Conservation (phyloP, 1,140 invertebrate genomes). For the Branchinecta lindahli region DNA sequence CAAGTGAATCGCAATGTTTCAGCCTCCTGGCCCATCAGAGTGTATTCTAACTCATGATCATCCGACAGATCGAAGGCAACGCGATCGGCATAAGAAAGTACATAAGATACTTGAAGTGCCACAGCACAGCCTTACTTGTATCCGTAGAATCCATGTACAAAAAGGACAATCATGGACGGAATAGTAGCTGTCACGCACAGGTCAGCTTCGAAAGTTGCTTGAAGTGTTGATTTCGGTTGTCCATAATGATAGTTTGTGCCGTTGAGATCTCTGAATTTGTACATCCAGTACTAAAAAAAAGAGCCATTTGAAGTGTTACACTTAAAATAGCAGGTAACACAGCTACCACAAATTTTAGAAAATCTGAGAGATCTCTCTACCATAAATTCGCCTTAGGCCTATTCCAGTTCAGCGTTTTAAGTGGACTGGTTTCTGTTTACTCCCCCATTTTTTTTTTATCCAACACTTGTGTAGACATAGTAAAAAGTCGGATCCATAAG, state of each 20-base stretch:
- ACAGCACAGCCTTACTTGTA: background rate
- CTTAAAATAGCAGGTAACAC: background rate
- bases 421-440: too few species aligned
- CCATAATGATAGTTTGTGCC: conserved; percentile 2
- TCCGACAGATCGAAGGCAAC: too few species aligned
- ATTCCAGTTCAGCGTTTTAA: background rate
- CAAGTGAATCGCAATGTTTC: too few species aligned
- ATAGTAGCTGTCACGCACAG: background rate
- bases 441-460: background rate
- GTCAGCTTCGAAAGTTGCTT: background rate
- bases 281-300: background rate
- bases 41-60: too few species aligned
- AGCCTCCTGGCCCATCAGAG: too few species aligned
- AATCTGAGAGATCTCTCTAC: background rate
- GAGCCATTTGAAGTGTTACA: background rate
- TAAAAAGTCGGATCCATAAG: too few species aligned
- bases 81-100: too few species aligned
- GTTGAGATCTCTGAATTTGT: background rate
- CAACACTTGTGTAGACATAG: too few species aligned
- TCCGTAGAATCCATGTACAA: conserved; percentile 4
- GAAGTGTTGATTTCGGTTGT: background rate
- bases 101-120: background rate
- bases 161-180: background rate
- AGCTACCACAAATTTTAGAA: background rate
- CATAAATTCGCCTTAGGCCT: background rate